These are phyloP conservation scores for Cerastis leucographa DNA, from an alignment of 2,888 invertebrate species.

Conservation along the genomic window DNA sequence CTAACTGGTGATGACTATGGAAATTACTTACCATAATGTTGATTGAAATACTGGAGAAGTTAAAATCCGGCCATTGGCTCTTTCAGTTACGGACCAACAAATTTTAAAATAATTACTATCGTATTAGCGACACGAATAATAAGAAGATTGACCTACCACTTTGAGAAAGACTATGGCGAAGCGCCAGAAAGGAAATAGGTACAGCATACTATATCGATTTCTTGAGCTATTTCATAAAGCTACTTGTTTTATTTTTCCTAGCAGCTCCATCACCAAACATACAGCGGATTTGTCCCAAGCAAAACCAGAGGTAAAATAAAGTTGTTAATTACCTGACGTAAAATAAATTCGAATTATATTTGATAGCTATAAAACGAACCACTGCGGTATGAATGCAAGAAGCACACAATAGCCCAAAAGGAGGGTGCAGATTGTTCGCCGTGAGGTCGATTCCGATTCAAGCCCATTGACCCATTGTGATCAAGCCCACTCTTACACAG, in stretches of 20 bases:
- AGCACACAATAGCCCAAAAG: conserved; percentile 33
- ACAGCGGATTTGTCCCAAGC: not conserved
- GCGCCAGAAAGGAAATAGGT: not conserved
- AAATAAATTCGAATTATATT: conserved; percentile 28
- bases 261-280: not conserved
- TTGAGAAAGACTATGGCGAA: not conserved
- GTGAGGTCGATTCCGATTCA: conserved; percentile 34
- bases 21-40: not conserved
- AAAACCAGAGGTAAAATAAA: not conserved
- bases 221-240: not conserved
- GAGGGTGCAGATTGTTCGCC: conserved; percentile 45
- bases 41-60: not conserved
- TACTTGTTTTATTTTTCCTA: not conserved
- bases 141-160: not conserved
- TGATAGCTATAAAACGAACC: conserved; percentile 20
- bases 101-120: not conserved
- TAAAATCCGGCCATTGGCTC: not conserved
- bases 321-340: not conserved
- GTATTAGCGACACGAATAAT: not conserved
- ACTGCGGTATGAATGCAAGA: conserved; percentile 45
- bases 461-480: conserved; percentile 52
- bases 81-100: not conserved
- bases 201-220: not conserved
- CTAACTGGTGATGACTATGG: not conserved
- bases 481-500: conserved; percentile 28